These are phyloP conservation scores for Apus apus DNA, from an alignment of 2,113 vertebrate species.

Conservation along the genomic window DNA sequence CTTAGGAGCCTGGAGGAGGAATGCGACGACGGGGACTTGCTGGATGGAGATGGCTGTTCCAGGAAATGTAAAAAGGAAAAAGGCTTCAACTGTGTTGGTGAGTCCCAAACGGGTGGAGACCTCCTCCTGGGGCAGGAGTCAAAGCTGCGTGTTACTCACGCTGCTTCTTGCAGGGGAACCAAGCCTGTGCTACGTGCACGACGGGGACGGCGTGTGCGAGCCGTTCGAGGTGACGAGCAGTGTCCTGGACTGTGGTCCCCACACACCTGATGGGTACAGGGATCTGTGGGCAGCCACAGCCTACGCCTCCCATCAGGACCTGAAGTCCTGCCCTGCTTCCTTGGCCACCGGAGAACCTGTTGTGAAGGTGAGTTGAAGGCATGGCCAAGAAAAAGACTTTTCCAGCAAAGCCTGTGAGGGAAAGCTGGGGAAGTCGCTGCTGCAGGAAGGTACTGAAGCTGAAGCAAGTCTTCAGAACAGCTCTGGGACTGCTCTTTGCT, in stretches of 20 bases:
- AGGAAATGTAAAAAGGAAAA: slow-evolving; percentile 85
- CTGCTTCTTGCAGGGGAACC: slow-evolving; percentile 83
- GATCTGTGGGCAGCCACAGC: slow-evolving; percentile 90
- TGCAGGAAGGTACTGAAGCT: neutral
- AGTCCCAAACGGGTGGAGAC: slow-evolving; percentile 32
- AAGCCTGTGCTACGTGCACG: slow-evolving; percentile 88
- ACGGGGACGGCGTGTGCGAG: slow-evolving; percentile 89
- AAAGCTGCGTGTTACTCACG: neutral
- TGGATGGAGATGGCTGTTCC: slow-evolving; percentile 93
- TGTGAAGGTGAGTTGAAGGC: slow-evolving; percentile 77
- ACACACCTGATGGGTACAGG: slow-evolving; percentile 82
- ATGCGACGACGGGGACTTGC: slow-evolving; percentile 90
- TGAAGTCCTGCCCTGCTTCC: slow-evolving; percentile 80
- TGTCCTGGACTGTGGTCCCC: slow-evolving; percentile 85
- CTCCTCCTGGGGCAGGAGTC: neutral
- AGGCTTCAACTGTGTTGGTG: slow-evolving; percentile 89
- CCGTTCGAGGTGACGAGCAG: slow-evolving; percentile 86
- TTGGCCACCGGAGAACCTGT: slow-evolving; percentile 86
- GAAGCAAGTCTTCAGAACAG: neutral
- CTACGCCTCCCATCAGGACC: slow-evolving; percentile 83
- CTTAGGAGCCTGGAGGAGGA: slow-evolving; percentile 83
- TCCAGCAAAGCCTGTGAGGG: neutral
- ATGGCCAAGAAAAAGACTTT: neutral
- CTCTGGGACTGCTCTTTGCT: neutral
- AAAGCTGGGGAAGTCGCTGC: neutral